A percentile compares a stretch with the other conserved stretches of the same genome.
Evolutionary conservation across 2,888 invertebrate genomes (phyloP).

Genomic region (Pandemis cinnamomeana): DNA sequence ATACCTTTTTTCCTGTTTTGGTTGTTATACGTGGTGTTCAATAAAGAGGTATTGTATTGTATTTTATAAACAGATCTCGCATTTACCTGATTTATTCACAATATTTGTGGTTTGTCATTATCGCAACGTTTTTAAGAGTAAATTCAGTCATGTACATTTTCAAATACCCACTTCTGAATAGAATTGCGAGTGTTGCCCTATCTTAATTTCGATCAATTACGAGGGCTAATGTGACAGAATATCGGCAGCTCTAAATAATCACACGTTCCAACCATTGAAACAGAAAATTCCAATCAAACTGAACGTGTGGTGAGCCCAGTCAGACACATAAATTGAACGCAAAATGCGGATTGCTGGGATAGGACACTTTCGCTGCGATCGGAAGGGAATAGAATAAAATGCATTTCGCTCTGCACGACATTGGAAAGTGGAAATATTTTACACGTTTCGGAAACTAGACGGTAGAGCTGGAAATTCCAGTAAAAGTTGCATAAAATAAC

Average conservation of each 20-base stretch:
- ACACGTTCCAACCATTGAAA: background rate
- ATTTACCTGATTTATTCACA: too few species aligned
- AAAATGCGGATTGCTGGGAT: constrained; percentile 27
- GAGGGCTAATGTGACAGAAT: background rate
- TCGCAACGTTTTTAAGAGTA: too few species aligned
- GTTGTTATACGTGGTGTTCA: too few species aligned
- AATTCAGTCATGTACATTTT: too few species aligned
- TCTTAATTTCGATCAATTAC: too few species aligned
- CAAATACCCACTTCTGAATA: too few species aligned
- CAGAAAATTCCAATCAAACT: background rate
- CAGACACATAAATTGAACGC: constrained; percentile 41
- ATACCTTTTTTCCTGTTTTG: too few species aligned
- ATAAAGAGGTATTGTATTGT: too few species aligned
- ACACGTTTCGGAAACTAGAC: constrained; percentile 14
- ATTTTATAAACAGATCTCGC: too few species aligned
- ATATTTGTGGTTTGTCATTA: too few species aligned
- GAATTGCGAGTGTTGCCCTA: too few species aligned
- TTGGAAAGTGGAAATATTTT: constrained; percentile 16
- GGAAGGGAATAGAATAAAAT: constrained; percentile 37
- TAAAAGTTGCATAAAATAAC: background rate
- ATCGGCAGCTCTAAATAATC: background rate
- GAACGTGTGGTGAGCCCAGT: constrained; percentile 21
- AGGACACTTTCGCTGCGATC: constrained; percentile 27
- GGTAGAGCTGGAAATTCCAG: background rate
- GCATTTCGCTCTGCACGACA: constrained; percentile 26